Percentiles rank a stretch among this genome's conserved stretches.
phyloP scores from a whole-genome alignment of 2,113 vertebrate genomes.

The Eurypyga helias region DNA sequence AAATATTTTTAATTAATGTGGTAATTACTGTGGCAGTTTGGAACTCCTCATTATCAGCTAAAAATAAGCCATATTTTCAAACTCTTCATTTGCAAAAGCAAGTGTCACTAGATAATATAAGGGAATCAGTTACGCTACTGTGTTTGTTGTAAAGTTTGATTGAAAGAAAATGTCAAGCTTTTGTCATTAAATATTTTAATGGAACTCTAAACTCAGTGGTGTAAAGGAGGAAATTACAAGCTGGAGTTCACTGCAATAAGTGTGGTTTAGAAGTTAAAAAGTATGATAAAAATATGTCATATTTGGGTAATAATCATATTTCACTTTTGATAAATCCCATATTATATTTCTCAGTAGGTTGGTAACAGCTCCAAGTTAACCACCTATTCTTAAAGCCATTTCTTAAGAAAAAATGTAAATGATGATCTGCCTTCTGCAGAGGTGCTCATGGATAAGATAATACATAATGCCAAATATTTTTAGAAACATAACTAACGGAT shows the following conservation, averaged over 20 bases:
- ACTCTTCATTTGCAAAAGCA: neutral
- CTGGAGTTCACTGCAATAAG: neutral
- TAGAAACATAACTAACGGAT: constrained; percentile 13
- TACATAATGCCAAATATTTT: constrained; percentile 6
- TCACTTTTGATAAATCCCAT: neutral
- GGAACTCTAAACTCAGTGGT: neutral
- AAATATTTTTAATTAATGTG: neutral
- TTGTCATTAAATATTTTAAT: neutral
- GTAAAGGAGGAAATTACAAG: neutral
- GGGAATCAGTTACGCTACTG: neutral
- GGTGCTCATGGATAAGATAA: neutral
- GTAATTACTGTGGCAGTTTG: neutral
- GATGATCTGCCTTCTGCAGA: neutral
- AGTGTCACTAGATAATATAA: neutral
- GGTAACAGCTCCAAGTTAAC: neutral
- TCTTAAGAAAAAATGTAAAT: neutral
- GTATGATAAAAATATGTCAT: neutral
- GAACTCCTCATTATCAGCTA: neutral
- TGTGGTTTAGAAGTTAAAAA: neutral
- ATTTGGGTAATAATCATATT: neutral
- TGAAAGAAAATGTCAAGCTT: neutral
- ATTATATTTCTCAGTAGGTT: neutral
- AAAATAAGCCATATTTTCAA: neutral
- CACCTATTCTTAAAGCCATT: neutral
- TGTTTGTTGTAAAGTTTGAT: neutral